Base-by-base conservation (phyloP, 2,113 vertebrate species). In the Tichodroma muraria region DNA sequence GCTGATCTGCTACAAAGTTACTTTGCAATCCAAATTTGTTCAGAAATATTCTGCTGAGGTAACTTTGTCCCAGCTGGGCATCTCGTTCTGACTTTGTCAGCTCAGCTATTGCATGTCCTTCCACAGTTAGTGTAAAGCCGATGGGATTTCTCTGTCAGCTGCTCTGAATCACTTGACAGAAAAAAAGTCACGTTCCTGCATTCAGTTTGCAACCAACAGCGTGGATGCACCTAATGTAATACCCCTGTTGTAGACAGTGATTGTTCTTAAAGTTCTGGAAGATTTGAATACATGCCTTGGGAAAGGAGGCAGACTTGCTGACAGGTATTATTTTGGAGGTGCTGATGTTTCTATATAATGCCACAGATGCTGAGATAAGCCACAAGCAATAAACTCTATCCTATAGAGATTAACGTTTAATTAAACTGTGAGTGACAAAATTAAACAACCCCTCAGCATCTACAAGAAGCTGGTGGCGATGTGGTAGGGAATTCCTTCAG, bases 11-110 rank as follows among this genome's bases (percentile, higher is more conserved):
- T 85, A 13, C 18, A 21, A 73, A 73, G 49, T 86, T 90, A 80
- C 68, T 90, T 80, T 88, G 71, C 92, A 69, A 70, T 80, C 72
- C 80, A 83, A 59, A 93, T 86, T 71, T 70, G 64, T 70, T 90
- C 24, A 9, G 50, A 91, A 90, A 75, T 92, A 86, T 45, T 94
- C 88, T 93, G 92, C 89, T 92, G 80, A 83, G 80, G 72, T 90
- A 89, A 89, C 71, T 94, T 88, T 73, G 71, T 76, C 81, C 35
- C 82, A 90, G 80, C 54, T 93, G 94, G 71, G 56, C 47, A 71
- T 72, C 76, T 88, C 18, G 0, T 50, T 85, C 63, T 94, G 85
- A 54, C 72, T 94, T 88, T 83, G 85, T 72, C 82, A 83, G 76
- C 69, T 95, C 79, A 86, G 90, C 85, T 94, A 59, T 75, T 90